Evolutionary conservation across 2,888 invertebrate genomes (phyloP).

Genomic region (Darwinula stevensoni): DNA sequence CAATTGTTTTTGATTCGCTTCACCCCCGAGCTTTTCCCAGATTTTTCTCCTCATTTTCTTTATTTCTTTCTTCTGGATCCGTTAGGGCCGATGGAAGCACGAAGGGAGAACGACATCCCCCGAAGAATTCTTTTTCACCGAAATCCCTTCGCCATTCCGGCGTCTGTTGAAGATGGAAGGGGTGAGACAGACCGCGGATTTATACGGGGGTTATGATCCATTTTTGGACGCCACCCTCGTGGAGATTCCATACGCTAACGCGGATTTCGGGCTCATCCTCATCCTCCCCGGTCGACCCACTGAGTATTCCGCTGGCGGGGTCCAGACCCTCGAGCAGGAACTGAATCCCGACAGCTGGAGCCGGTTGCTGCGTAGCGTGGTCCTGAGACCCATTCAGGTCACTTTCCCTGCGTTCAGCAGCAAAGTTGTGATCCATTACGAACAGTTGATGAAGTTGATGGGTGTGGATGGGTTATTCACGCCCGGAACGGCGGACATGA

Average conservation of each 20-base stretch:
- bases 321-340: slow-evolving; percentile 11
- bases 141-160: slow-evolving; percentile 15
- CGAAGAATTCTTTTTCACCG: slow-evolving; percentile 19
- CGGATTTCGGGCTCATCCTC: slow-evolving; percentile 41
- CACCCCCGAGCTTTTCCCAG: too few relatives aligned
- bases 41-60: too few relatives aligned
- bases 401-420: slow-evolving; percentile 24
- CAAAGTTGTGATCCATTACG: neutral
- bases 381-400: slow-evolving; percentile 10
- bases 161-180: slow-evolving; percentile 53
- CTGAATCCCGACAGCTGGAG: slow-evolving; percentile 11
- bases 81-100: neutral
- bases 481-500: slow-evolving; percentile 41
- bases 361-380: slow-evolving; percentile 6
- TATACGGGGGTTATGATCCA: slow-evolving; percentile 57
- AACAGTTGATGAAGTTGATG: neutral
- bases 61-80: neutral
- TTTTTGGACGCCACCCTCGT: slow-evolving; percentile 53
- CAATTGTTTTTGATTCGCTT: too few relatives aligned
- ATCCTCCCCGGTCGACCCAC: slow-evolving; percentile 64
- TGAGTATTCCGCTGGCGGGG: slow-evolving; percentile 32
- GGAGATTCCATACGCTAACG: slow-evolving; percentile 28
- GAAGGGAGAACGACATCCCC: slow-evolving; percentile 16
- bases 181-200: slow-evolving; percentile 17
- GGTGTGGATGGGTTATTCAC: slow-evolving; percentile 25